phyloP scores from a whole-genome alignment of 2,797 vertebrate genomes.

The Botia almorhae region DNA sequence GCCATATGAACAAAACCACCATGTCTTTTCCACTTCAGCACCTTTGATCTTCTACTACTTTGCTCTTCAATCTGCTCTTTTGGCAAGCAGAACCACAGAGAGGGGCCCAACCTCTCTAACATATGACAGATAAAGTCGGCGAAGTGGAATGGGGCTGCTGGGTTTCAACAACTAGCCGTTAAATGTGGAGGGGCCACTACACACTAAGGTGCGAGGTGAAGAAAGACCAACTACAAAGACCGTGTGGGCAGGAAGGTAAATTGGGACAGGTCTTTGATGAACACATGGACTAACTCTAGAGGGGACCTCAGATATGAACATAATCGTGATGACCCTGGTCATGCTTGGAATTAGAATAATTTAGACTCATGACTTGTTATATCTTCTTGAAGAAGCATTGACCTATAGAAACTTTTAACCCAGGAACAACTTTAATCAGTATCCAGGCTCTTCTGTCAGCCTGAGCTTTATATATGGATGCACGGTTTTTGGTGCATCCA shows the following conservation, averaged over 20 bases:
- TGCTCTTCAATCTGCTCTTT: constrained; percentile 48
- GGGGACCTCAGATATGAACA: not conserved
- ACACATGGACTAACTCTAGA: not conserved
- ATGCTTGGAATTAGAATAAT: constrained; percentile 51
- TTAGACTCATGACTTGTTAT: constrained; percentile 49
- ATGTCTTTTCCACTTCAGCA: constrained; percentile 63
- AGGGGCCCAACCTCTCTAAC: constrained; percentile 15
- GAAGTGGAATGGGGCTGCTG: constrained; percentile 22
- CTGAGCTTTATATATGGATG: constrained; percentile 76
- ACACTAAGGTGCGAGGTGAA: constrained; percentile 47
- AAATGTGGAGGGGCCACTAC: constrained; percentile 46
- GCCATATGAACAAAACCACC: constrained; percentile 30
- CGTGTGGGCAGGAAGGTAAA: constrained; percentile 11
- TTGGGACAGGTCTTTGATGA: constrained; percentile 47
- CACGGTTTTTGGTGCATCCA: constrained; percentile 72
- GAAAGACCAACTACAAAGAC: constrained; percentile 11
- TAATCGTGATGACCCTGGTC: constrained; percentile 20
- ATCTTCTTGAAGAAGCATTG: constrained; percentile 21
- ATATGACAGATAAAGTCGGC: constrained; percentile 41
- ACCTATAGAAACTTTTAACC: constrained; percentile 18
- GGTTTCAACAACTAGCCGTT: constrained; percentile 50
- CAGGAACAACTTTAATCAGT: not conserved
- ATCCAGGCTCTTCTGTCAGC: constrained; percentile 65
- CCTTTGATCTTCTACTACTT: constrained; percentile 65
- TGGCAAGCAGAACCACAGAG: constrained; percentile 43